Percentiles rank a stretch among this genome's conserved stretches.
phyloP scores from a whole-genome alignment of 2,113 vertebrate species.

The Crocuta crocuta region DNA sequence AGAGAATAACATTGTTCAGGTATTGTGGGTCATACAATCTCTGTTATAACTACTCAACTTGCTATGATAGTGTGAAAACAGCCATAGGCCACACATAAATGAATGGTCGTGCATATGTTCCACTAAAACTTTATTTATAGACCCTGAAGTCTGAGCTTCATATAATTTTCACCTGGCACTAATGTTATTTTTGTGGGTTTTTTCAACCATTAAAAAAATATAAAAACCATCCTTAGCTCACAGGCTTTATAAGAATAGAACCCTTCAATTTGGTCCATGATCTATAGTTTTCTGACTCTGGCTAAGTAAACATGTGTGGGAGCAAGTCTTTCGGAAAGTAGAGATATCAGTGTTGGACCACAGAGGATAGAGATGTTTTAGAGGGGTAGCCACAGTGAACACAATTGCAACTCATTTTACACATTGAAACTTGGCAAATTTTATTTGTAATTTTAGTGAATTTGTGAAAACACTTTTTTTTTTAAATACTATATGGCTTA shows the following conservation, averaged over 20 bases:
- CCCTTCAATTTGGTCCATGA: neutral
- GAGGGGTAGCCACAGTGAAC: neutral
- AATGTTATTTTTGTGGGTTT: neutral
- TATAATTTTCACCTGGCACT: neutral
- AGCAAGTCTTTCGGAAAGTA: neutral
- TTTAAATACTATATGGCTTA: neutral
- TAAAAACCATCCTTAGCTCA: neutral
- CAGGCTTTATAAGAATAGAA: neutral
- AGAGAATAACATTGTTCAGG: neutral
- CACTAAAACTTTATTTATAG: neutral
- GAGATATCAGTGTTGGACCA: neutral
- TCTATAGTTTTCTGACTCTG: neutral
- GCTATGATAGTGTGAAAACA: neutral
- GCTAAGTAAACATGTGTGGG: neutral
- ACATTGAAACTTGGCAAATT: neutral
- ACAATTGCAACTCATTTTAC: neutral
- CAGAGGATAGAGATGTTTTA: neutral
- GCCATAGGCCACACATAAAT: neutral
- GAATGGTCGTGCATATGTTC: neutral
- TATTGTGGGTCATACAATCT: neutral
- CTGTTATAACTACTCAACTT: neutral
- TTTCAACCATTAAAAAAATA: neutral
- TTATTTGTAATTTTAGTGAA: neutral
- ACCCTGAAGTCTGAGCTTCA: neutral
- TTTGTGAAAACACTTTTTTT: neutral